A percentile compares a stretch with the other conserved stretches of the same genome.
Evolutionary conservation across 2,797 vertebrate genomes (phyloP).

Genomic region (Mastacembelus armatus): DNA sequence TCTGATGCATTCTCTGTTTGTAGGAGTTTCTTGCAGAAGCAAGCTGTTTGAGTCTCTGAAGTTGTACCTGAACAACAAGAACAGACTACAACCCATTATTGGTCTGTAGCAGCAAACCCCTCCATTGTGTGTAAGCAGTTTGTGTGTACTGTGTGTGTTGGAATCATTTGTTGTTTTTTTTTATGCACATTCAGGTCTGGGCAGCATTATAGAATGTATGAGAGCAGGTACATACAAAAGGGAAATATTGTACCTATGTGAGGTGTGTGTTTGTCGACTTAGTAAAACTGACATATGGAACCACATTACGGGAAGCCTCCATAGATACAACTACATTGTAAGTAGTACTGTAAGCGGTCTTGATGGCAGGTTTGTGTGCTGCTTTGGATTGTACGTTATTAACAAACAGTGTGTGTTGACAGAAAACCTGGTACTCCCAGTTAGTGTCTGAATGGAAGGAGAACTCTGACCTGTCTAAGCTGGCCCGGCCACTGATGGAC

Average conservation of each 20-base stretch:
- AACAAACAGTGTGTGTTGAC: slow-evolving; percentile 2
- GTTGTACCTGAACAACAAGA: slow-evolving; percentile 73
- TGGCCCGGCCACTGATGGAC: slow-evolving; percentile 80
- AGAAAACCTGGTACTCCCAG: slow-evolving; percentile 71
- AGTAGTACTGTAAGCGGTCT: slow-evolving; percentile 35
- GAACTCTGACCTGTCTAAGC: slow-evolving; percentile 64
- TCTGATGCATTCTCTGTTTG: slow-evolving; percentile 8
- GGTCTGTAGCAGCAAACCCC: slow-evolving; percentile 58
- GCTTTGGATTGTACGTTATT: neutral
- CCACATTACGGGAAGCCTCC: slow-evolving; percentile 81
- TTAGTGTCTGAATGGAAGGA: slow-evolving; percentile 56
- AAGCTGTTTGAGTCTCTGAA: slow-evolving; percentile 71
- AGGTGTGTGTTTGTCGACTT: slow-evolving; percentile 72
- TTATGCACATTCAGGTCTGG: slow-evolving; percentile 65
- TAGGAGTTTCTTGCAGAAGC: slow-evolving; percentile 53
- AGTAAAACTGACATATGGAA: slow-evolving; percentile 73
- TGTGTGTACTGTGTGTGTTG: neutral
- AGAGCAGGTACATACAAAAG: slow-evolving; percentile 25
- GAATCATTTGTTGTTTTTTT: slow-evolving; percentile 9
- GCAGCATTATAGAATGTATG: slow-evolving; percentile 75
- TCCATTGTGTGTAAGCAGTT: neutral
- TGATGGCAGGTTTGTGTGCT: neutral
- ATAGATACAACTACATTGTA: slow-evolving; percentile 82
- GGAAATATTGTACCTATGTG: slow-evolving; percentile 73
- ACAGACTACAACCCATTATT: slow-evolving; percentile 79